Evolutionary conservation across 2,797 vertebrate genomes (phyloP).

Genomic region (Discoglossus pictus): DNA sequence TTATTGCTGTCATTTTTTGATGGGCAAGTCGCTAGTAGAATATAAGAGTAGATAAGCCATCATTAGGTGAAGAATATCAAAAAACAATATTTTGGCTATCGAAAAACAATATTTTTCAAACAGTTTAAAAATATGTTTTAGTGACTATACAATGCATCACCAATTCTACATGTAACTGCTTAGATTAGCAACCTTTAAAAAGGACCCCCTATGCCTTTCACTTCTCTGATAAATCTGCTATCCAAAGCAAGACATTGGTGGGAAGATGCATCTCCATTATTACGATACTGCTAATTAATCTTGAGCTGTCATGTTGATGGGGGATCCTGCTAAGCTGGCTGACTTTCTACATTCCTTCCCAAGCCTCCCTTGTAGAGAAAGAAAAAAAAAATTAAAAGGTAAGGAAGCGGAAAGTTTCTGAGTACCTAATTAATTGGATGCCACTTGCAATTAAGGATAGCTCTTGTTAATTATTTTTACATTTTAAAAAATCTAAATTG

Average conservation of each 20-base stretch:
- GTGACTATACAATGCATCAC: no score
- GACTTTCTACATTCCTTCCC: constrained; percentile 47
- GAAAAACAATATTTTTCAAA: no score
- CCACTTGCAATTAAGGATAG: constrained; percentile 50
- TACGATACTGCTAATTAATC: constrained; percentile 46
- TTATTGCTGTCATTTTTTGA: no score
- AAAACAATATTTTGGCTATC: no score
- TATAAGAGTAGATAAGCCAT: no score
- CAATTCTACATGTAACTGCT: background rate
- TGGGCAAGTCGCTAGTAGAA: no score
- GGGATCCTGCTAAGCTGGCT: constrained; percentile 50
- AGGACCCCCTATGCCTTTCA: constrained; percentile 17
- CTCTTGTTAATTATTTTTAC: constrained; percentile 39
- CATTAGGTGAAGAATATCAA: no score
- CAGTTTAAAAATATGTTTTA: no score
- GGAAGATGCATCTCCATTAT: constrained; percentile 49
- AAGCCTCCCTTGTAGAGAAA: constrained; percentile 33
- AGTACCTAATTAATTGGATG: constrained; percentile 50
- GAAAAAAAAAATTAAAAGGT: constrained; percentile 43
- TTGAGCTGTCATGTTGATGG: constrained; percentile 49
- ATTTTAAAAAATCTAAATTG: constrained; percentile 40
- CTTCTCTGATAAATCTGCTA: constrained; percentile 41
- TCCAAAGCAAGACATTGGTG: constrained; percentile 28
- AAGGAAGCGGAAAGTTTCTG: constrained; percentile 50
- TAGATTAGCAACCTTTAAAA: constrained; percentile 3